Evolutionary conservation across 2,797 vertebrate genomes (phyloP).

Genomic region (Acrossocheilus fasciatus): DNA sequence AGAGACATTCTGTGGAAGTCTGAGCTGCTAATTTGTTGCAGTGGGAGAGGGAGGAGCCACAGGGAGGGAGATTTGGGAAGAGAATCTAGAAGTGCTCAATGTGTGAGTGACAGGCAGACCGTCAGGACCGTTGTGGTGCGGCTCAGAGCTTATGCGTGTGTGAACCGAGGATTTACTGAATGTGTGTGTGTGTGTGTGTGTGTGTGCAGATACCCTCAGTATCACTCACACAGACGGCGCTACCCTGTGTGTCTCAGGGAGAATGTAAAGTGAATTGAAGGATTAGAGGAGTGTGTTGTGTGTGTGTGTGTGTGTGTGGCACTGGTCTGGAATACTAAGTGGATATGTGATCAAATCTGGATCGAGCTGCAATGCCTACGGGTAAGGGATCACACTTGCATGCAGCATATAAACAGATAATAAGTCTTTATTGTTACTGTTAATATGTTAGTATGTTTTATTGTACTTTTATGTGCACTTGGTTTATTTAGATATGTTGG

Average conservation of each 20-base stretch:
- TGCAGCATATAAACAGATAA: neutral
- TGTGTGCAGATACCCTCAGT: constrained; percentile 18
- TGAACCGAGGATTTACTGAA: constrained; percentile 35
- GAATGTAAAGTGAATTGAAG: constrained; percentile 44
- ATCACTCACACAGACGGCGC: neutral
- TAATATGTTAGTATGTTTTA: neutral
- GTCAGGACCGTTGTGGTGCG: constrained; percentile 15
- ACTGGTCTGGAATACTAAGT: constrained; percentile 52
- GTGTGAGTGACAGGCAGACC: constrained; percentile 32
- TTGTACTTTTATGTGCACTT: neutral
- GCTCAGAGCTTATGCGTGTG: constrained; percentile 22
- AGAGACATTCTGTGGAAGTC: constrained; percentile 31
- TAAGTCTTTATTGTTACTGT: neutral
- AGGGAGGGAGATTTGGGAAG: constrained; percentile 29
- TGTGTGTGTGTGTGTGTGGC: constrained; percentile 9
- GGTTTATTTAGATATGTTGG: neutral
- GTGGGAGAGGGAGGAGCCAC: constrained; percentile 51
- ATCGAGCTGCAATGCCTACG: constrained; percentile 43
- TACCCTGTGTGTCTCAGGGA: constrained; percentile 4
- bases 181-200: constrained; percentile 28
- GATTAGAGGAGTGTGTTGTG: constrained; percentile 32
- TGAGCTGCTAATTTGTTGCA: constrained; percentile 35
- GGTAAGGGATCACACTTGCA: constrained; percentile 25
- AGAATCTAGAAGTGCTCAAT: constrained; percentile 33
- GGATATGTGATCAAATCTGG: constrained; percentile 54